A percentile compares a stretch with the other conserved stretches of the same genome.
Evolutionary conservation across 2,888 invertebrate genomes (phyloP).

Genomic region (Agonopterix arenella): DNA sequence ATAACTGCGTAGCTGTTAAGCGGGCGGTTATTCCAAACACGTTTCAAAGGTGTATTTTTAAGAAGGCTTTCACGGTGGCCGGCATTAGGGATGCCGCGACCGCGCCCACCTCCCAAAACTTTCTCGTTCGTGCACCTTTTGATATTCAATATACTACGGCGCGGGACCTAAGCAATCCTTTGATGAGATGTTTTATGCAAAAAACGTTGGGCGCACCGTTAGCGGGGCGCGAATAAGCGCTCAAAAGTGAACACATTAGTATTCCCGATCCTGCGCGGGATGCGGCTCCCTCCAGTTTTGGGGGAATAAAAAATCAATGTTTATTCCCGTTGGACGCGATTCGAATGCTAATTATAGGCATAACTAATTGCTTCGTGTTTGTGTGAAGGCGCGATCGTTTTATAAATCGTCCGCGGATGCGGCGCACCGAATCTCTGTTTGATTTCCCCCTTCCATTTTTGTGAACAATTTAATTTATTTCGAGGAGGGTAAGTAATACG

Average conservation of each 20-base stretch:
- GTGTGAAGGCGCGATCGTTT: conserved; percentile 47
- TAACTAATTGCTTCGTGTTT: conserved; percentile 68
- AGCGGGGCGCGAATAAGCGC: conserved; percentile 71
- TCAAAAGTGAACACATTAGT: conserved; percentile 75
- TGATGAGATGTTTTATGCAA: conserved; percentile 78
- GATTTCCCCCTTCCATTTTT: conserved; percentile 18
- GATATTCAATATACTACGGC: conserved; percentile 75
- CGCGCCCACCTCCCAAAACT: conserved; percentile 55
- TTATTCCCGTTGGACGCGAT: conserved; percentile 67
- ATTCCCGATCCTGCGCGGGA: conserved; percentile 50
- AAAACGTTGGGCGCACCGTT: conserved; percentile 69
- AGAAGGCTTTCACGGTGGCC: conserved; percentile 65
- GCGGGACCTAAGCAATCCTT: conserved; percentile 72
- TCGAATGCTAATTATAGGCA: conserved; percentile 68
- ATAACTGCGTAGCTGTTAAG: conserved; percentile 27
- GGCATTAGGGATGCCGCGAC: conserved; percentile 60
- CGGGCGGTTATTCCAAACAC: conserved; percentile 64
- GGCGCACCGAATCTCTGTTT: conserved; percentile 27
- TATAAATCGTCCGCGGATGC: conserved; percentile 32
- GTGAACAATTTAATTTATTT: neutral
- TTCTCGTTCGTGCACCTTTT: conserved; percentile 69
- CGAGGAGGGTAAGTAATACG: neutral
- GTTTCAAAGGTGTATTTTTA: conserved; percentile 72
- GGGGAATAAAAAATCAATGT: conserved; percentile 76
- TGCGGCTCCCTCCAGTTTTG: conserved; percentile 55